Evolutionary conservation across 2,797 vertebrate species (phyloP), one percentile per base, ranked within the genome.

Genomic region (Etheostoma nigrum): DNA sequence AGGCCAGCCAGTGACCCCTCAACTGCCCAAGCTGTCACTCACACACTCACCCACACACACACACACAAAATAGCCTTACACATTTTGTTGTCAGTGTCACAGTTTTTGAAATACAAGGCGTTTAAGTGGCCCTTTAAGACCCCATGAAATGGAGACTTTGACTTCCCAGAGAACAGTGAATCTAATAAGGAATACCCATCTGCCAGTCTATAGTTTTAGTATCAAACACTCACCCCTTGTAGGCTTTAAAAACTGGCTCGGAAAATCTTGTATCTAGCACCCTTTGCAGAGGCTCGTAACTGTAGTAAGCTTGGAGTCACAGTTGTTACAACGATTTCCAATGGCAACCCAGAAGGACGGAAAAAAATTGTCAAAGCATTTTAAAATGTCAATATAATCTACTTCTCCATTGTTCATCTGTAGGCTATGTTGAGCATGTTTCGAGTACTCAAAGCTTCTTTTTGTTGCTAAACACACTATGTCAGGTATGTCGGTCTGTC

Each of bases 1-100:
- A 85, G 80, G 74, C 83, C 62, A 84, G 61, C 45, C 30, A 0
- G 21, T 70, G 81, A 88, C 78, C 86, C 66, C 45, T 69, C 54
- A 49, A 51, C 61, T 65, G 76, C 71, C 71, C 55, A 18, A 68
- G 61, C 74, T 81, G 78, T 84, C 76, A 55, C 72, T 2, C 25
- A 61, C 36, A 53, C 19, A 27, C 23, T 16, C 51, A 45, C 36
- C 23, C 15, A 25, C 33, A 36, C 49, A 33, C 42, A 4, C 42
- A 44, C 42, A 5, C 42, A 44, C 42, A 15, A 67, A 52, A 47
- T 63, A 42, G 36, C 45, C 60, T 67, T 64, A 70, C 54, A 74
- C 45, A 57, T 76, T 60, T 55, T 65, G 65, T 36, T 67, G 51
- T 53, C 36, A 16, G 36, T 49, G 33, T 62, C 55, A 59, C 47